Evolutionary conservation across 2,888 invertebrate species (phyloP), one percentile per base, ranked within the genome.

Genomic region (Drosophila sordidula): DNA sequence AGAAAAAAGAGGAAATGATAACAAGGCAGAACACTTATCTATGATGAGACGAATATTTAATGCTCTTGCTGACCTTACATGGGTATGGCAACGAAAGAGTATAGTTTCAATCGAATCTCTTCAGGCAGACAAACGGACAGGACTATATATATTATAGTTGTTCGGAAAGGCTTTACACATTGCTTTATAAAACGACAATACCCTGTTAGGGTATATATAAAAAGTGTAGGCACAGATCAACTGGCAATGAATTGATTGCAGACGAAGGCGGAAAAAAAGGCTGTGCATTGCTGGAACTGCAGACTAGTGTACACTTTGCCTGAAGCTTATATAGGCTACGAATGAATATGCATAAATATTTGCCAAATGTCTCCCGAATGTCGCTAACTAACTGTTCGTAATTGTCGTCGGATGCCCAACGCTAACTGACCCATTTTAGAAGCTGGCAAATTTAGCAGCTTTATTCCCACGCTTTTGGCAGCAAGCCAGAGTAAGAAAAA

Each of bases 351-450:
- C 58, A 68, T 59, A 75, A 55, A 79, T 64, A 64, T 70, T 79
- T 79, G 42, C 42, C 36, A 58, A 62, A 51, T 56, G 50, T 67
- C 54, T 59, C 8, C 18, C 16, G 32, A 55, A 56, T 46, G 52
- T 61, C 34, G 44, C 41, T 59, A 80, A 62, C 50, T 55, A 80
- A 66, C 57, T 45, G 18, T 18, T 36, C 42, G 51, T 52, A 65
- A 72, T 63, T 67, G 62, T 62, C 32, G 26, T 26, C 39, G 38
- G 55, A 16, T 41, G 59, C 25, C 26, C 41, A 57, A 38, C n/a
- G 45, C 41, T 69, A 63, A 64, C 54, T 83, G 84, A 83, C 80
- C 75, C 56, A 78, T 70, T 81, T 70, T 36, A 29, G 26, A 52
- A 42, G 47, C 47, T 55, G 26, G 44, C 56, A 52, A 51, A 52